Conservation (phyloP, 2,797 vertebrate species). For the Acrossocheilus wenchowensis region DNA sequence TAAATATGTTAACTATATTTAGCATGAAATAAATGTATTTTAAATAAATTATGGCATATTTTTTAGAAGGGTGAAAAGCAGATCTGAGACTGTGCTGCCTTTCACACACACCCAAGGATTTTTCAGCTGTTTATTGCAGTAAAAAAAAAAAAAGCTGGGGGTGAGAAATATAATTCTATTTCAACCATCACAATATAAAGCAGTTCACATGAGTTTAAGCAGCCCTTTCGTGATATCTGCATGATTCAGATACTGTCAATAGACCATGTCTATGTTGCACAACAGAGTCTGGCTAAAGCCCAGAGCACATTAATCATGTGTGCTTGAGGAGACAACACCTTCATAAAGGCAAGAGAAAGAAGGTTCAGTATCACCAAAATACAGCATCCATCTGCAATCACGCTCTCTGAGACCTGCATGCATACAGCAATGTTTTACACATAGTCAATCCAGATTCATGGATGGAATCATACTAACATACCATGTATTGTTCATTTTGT, state of each 20-base stretch:
- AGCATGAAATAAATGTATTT: neutral
- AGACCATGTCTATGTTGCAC: slow-evolving; percentile 72
- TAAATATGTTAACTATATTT: neutral
- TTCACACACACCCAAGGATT: neutral
- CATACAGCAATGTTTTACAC: neutral
- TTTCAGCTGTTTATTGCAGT: neutral
- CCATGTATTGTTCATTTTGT: slow-evolving; percentile 12
- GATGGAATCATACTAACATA: slow-evolving; percentile 20
- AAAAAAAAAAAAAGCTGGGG: neutral
- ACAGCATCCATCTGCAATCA: slow-evolving; percentile 42
- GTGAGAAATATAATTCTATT: neutral
- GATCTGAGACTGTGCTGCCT: neutral
- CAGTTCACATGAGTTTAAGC: slow-evolving; percentile 44
- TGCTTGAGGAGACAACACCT: slow-evolving; percentile 66
- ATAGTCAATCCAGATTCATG: slow-evolving; percentile 36
- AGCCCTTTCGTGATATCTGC: slow-evolving; percentile 57
- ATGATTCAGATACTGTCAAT: slow-evolving; percentile 75
- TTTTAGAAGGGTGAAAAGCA: neutral
- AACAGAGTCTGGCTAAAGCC: slow-evolving; percentile 63
- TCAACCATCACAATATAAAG: slow-evolving; percentile 1
- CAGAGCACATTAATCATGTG: slow-evolving; percentile 70
- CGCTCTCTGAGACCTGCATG: slow-evolving; percentile 36
- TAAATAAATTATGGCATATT: neutral
- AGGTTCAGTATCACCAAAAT: slow-evolving; percentile 33
- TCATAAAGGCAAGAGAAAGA: slow-evolving; percentile 58